phyloP scores from a whole-genome alignment of 1,140 invertebrate genomes.

The Drosophila bocqueti region DNA sequence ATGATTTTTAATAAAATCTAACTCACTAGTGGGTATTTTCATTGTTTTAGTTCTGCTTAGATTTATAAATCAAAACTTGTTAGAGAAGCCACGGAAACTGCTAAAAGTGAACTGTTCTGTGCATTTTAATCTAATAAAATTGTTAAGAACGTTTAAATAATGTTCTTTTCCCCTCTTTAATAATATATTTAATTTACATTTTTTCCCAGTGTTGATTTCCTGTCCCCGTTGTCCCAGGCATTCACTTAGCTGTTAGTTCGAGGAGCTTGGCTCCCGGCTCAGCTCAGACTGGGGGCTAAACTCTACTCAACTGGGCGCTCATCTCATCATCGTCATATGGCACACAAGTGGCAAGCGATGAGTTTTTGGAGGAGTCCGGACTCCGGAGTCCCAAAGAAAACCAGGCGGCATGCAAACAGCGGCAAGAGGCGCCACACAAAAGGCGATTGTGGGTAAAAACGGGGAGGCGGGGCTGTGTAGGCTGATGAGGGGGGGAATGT shows the following conservation, averaged over 20 bases:
- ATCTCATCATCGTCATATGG: constrained; percentile 63
- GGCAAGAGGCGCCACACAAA: constrained; percentile 56
- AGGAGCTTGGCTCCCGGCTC: constrained; percentile 29
- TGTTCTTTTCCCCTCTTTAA: too few relatives aligned
- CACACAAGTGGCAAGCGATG: constrained; percentile 64
- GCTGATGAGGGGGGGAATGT: neutral
- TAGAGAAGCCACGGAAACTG: too few relatives aligned
- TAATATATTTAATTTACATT: neutral
- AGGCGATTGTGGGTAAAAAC: constrained; percentile 54
- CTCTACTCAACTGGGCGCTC: constrained; percentile 53
- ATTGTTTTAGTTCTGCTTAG: too few relatives aligned
- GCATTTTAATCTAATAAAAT: too few relatives aligned
- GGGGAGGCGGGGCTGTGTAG: neutral
- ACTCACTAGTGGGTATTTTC: too few relatives aligned
- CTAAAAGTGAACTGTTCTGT: too few relatives aligned
- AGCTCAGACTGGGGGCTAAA: constrained; percentile 24
- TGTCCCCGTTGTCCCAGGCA: constrained; percentile 5
- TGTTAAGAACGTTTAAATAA: too few relatives aligned
- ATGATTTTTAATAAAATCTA: too few relatives aligned
- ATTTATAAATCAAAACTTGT: too few relatives aligned
- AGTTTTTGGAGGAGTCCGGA: constrained; percentile 35
- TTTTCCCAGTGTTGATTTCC: constrained; percentile 17
- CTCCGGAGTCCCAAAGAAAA: constrained; percentile 42
- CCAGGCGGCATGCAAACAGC: constrained; percentile 50
- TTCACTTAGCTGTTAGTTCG: constrained; percentile 49